Evolutionary conservation across 1,140 invertebrate species (phyloP), one percentile per base, ranked within the genome.

Genomic region (Pomacea maculata): DNA sequence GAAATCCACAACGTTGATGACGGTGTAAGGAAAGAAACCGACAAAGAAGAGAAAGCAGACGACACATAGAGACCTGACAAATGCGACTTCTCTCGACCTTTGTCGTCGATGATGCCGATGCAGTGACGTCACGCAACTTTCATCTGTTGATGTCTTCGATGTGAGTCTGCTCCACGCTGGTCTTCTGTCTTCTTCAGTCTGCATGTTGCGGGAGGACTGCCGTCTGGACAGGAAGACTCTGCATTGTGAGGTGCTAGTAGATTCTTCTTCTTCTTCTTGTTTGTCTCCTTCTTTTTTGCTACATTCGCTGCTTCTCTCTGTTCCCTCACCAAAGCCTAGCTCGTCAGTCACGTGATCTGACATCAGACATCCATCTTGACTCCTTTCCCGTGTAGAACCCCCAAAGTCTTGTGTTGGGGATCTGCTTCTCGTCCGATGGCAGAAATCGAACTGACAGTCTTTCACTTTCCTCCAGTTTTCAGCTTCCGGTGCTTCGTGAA

Each of bases 61-160:
- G 25, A 73, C 71, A 29, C 25, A 73, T 10, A 73, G 71, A 29
- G 71, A 73, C 11, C 71, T n/a, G n/a, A 73, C 25, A 73, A 73
- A 73, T 9, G 71, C 71, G 7, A 29, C 12, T 54, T 73, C 71
- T 45, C 17, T 73, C 5, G 34, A n/a, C 19, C 17, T 52, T 6
- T 12, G 71, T 73, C 45, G 19, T 52, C 19, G 8, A 11, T 29
- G 71, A 54, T 52, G 34, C 10, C 17, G 71, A 17, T 7, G 54
- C 19, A 21, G 71, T 8, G 7, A 73, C 29, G 71, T 73, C 34
- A 14, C 34, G 10, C 34, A 17, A 71, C 17, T 71, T 15, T 71
- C 12, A 25, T 71, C 6, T 25, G 68, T 34, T 14, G 14, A 0
- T 71, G 68, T 21, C 68, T 14, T 71, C 68, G 25, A 12, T 25